phyloP scores from a whole-genome alignment of 23 tunicate species.

The Phallusia fumigata region DNA sequence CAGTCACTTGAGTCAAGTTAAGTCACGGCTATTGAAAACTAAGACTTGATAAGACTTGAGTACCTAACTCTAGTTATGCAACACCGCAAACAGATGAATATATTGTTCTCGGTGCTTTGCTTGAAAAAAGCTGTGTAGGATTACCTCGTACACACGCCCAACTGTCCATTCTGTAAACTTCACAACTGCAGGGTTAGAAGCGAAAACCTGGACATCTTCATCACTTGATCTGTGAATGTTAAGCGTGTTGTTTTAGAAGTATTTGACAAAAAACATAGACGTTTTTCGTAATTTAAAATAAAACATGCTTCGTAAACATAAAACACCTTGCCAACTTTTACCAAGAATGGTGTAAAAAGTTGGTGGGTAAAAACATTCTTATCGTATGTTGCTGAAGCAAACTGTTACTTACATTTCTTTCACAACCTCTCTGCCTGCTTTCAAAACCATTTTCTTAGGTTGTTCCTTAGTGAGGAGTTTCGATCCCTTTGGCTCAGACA shows the following conservation, averaged over 20 bases:
- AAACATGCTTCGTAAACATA: too few relatives aligned
- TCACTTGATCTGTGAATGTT: background rate
- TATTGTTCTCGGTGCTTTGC: too few relatives aligned
- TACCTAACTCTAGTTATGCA: too few relatives aligned
- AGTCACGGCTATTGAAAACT: too few relatives aligned
- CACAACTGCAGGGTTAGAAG: slow-evolving; percentile 56
- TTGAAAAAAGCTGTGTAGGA: background rate
- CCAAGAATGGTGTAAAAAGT: too few relatives aligned
- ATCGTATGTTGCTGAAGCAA: too few relatives aligned
- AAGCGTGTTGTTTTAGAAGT: background rate
- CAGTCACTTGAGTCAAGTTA: too few relatives aligned
- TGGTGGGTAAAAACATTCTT: too few relatives aligned
- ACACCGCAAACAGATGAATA: too few relatives aligned
- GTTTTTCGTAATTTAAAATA: too few relatives aligned
- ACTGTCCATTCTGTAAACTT: slow-evolving; percentile 82
- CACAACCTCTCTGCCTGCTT: slow-evolving; percentile 51
- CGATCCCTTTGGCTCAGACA: slow-evolving; percentile 46
- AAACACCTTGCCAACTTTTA: too few relatives aligned
- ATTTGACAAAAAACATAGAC: background rate
- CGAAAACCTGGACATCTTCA: slow-evolving; percentile 65
- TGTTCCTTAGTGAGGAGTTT: slow-evolving; percentile 50
- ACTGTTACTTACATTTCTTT: slow-evolving; percentile 60
- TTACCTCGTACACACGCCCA: slow-evolving; percentile 87
- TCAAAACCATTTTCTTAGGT: slow-evolving; percentile 39
- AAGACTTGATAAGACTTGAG: too few relatives aligned